Evolutionary conservation across 2,797 vertebrate genomes (phyloP), one percentile per base, ranked within the genome.

Genomic region (Spizella passerina): DNA sequence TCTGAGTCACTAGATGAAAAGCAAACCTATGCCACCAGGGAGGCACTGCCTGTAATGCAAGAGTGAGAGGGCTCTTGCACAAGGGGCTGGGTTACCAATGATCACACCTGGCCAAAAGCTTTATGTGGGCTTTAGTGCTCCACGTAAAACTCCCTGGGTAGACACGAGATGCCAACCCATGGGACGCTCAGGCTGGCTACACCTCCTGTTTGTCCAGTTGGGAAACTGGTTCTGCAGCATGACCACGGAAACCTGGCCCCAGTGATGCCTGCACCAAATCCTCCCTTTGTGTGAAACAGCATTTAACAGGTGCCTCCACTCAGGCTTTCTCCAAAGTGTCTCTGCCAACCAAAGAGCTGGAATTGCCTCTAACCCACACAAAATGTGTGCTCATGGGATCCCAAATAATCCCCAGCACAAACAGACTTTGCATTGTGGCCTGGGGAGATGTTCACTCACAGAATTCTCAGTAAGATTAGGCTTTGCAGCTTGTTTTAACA

Each of bases 71-170:
- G 36, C 10, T 88, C 73, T 93, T 96, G 43, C 91, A 90, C 70
- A 94, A 93, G 87, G 16, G 0, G 0, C 14, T 59, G 32, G 2
- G 18, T 41, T 91, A 63, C 49, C 0, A 0, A 5, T 0, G 0
- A 46, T 49, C 52, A 38, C 1, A 0, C 38, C 47, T 68, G 34
- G 63, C 30, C 69, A 69, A 65, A 82, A 66, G 30, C 44, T 55
- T 39, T 16, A 39, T 17, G 17, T 5, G 3, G 18, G 50, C 13
- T 88, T 90, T 84, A 72, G 41, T 8, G 55, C 23, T 57, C 11
- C 17, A 64, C 5, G 0, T 49, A 38, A 82, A 82, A 70, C 53
- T 36, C 41, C n/a, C 29, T 34, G n/a, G 43, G 50, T 26, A 91
- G 65, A 84, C 9, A n/a, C 0, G 1, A 69, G 55, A 66, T 59